Evolutionary conservation across 23 tunicate genomes (phyloP).

Genomic region (Halocynthia roretzi): DNA sequence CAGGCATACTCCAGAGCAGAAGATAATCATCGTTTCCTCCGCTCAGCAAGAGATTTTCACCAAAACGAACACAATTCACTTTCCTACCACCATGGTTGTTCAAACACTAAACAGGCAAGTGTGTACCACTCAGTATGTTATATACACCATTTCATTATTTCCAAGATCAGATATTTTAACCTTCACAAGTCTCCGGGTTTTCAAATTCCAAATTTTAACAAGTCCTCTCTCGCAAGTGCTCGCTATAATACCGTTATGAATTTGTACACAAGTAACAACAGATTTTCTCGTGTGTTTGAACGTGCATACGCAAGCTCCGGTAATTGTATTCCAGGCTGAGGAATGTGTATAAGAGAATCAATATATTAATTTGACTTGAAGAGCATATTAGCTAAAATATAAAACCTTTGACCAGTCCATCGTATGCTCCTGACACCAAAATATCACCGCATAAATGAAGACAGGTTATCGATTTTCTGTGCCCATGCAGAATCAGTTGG

Average conservation of each 20-base stretch:
- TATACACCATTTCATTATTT: neutral
- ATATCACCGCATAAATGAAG: constrained; percentile 32
- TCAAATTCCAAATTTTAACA: constrained; percentile 57
- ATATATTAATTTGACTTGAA: neutral
- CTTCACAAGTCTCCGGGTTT: constrained; percentile 30
- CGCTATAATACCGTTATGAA: constrained; percentile 17
- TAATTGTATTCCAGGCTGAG: constrained; percentile 27
- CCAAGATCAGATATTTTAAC: neutral
- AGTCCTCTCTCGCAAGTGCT: constrained; percentile 58
- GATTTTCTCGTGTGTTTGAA: constrained; percentile 45
- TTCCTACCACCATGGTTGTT: constrained; percentile 25
- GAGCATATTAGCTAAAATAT: neutral
- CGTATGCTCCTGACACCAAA: constrained; percentile 65
- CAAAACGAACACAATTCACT: constrained; percentile 42
- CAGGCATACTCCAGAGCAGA: constrained; percentile 43
- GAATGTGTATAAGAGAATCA: neutral
- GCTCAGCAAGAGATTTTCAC: constrained; percentile 46
- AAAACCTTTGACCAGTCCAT: constrained; percentile 56
- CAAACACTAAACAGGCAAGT: neutral
- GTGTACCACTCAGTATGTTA: neutral
- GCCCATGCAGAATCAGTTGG: constrained; percentile 67
- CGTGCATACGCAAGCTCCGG: constrained; percentile 47
- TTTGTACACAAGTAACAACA: constrained; percentile 49
- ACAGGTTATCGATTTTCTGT: constrained; percentile 35
- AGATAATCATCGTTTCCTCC: constrained; percentile 63